phyloP scores from a whole-genome alignment of 2,888 invertebrate species.

The Tineola bisselliella region DNA sequence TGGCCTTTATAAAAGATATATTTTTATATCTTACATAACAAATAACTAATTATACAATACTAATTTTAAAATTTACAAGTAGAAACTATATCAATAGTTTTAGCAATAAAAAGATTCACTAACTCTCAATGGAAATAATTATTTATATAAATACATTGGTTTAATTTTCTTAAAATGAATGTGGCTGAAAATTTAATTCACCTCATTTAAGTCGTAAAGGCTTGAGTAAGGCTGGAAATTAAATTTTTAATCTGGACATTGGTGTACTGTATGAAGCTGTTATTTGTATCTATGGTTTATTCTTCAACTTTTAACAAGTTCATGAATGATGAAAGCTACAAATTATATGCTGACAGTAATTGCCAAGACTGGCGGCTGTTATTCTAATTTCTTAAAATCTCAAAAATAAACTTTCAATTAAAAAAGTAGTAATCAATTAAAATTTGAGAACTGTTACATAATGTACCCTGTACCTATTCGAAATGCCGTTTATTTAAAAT shows the following conservation, averaged over 20 bases:
- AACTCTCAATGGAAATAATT: too few relatives aligned
- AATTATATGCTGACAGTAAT: not conserved
- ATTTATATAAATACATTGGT: too few relatives aligned
- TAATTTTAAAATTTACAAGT: too few relatives aligned
- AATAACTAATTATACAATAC: too few relatives aligned
- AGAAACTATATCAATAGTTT: too few relatives aligned
- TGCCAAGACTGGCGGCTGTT: not conserved
- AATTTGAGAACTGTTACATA: not conserved
- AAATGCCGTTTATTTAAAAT: not conserved
- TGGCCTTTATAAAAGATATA: too few relatives aligned
- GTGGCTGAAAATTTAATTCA: not conserved
- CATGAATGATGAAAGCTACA: not conserved
- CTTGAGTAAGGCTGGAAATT: not conserved
- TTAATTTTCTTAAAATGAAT: too few relatives aligned
- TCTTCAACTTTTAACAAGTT: not conserved
- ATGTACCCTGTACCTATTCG: not conserved
- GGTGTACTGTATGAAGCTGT: not conserved
- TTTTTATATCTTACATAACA: too few relatives aligned
- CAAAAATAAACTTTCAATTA: too few relatives aligned
- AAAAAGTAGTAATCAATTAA: not conserved
- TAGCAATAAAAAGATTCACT: too few relatives aligned
- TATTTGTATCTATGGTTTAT: not conserved
- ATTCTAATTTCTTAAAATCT: too few relatives aligned
- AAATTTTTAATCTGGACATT: not conserved
- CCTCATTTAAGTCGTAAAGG: not conserved